Percentiles rank a stretch among this genome's conserved stretches.
Conservation (phyloP, 2,113 vertebrate species). For the Ailuropoda melanoleuca region DNA sequence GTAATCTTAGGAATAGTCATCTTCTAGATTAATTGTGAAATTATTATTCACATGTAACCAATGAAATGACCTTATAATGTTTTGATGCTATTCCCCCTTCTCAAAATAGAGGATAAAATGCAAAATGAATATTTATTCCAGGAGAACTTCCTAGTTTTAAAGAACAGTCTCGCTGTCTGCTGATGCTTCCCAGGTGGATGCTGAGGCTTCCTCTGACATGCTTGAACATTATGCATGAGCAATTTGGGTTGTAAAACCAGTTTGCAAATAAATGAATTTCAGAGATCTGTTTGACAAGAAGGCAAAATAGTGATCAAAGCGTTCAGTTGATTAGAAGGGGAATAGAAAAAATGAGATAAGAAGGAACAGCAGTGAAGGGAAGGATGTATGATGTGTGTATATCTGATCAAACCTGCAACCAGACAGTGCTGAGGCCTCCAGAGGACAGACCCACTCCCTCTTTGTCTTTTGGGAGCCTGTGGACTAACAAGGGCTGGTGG, state of each 20-base stretch:
- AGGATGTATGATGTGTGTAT: neutral
- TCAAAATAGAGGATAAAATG: neutral
- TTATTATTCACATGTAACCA: neutral
- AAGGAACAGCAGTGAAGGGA: neutral
- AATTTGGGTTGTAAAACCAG: constrained; percentile 13
- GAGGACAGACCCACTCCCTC: rapidly evolving
- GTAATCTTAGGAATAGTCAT: neutral
- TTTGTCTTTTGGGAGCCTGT: neutral
- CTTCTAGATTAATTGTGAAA: constrained; percentile 38
- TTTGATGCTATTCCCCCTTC: neutral
- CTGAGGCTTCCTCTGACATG: neutral
- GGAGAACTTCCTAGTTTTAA: neutral
- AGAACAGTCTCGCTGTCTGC: neutral
- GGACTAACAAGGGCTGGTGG: neutral
- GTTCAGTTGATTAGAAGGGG: constrained; percentile 32
- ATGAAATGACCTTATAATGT: neutral
- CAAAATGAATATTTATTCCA: constrained; percentile 29
- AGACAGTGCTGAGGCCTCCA: neutral
- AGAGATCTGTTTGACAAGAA: constrained; percentile 53
- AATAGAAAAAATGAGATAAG: neutral
- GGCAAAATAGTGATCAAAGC: constrained; percentile 59
- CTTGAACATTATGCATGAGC: neutral
- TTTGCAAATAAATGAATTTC: constrained; percentile 44
- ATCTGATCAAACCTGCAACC: neutral
- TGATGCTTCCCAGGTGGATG: neutral